Percentiles rank a stretch among this genome's conserved stretches.
phyloP scores from a whole-genome alignment of 1,140 invertebrate genomes.

The Epicauta chinensis region DNA sequence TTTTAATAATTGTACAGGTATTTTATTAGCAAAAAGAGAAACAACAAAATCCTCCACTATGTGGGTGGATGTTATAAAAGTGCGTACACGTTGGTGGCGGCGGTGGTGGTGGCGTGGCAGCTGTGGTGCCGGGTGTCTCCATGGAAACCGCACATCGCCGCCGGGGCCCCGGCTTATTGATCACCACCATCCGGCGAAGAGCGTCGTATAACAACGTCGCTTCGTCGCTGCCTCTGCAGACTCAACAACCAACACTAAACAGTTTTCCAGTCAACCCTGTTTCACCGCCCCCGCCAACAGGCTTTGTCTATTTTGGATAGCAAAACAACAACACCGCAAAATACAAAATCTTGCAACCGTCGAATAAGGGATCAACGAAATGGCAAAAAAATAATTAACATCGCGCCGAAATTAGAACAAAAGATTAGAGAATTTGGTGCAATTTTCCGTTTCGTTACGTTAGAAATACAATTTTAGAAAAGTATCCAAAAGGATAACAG shows the following conservation, averaged over 20 bases:
- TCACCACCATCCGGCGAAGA: conserved; percentile 23
- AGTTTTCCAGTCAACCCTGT: neutral
- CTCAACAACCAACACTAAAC: conserved; percentile 10
- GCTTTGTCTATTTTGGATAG: no score
- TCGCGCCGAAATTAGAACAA: no score
- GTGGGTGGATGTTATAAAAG: neutral
- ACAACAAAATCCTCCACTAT: neutral
- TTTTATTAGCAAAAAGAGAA: no score
- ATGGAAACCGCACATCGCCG: conserved; percentile 37
- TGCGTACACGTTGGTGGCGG: conserved; percentile 9
- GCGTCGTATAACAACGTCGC: conserved; percentile 3
- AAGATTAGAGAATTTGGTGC: no score
- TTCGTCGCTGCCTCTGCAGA: conserved; percentile 3
- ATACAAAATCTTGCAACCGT: no score
- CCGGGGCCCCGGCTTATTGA: conserved; percentile 34
- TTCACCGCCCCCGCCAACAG: no score
- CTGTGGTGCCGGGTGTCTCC: conserved; percentile 24
- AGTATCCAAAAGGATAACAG: conserved; percentile 34
- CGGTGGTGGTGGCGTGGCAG: conserved; percentile 16
- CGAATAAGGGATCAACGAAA: no score
- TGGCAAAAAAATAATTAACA: no score
- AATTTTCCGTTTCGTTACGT: conserved; percentile 33
- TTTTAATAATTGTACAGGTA: no score
- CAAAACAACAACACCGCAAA: no score
- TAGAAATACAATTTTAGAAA: conserved; percentile 29